Evolutionary conservation across 2,888 invertebrate genomes (phyloP), one percentile per base, ranked within the genome.

Genomic region (Lasioglossum vierecki): DNA sequence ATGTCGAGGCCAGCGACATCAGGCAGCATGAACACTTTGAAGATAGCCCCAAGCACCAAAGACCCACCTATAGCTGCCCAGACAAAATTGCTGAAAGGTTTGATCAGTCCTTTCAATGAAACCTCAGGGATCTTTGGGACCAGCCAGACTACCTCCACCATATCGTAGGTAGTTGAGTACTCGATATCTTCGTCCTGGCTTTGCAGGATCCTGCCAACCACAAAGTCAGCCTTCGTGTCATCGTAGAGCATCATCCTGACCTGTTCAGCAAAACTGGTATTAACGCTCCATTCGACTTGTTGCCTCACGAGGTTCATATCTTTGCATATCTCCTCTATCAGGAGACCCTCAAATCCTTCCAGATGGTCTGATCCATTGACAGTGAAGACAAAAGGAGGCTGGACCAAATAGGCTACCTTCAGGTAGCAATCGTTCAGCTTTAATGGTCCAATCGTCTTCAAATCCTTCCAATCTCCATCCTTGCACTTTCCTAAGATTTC

Each of bases 1-100:
- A 94, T 89, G 35, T 93, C 91, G 15, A 94, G 79, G 15, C 93
- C 90, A 0, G 92, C 82, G 13, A 93, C 86, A 15, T 93, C 91
- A 4, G 77, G 86, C 0, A 90, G 85, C 1, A 93, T 8, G 1
- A 93, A 63, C 1, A 85, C 70, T 57, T 90, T 91, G 4, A 93
- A 72, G 18, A 92, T 1, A 2, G 82, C 88, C 0, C 91, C 92
- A 1, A 91, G 79, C 1, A 93, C 15, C 13, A 94, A 49, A 1
- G 91, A 78, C 2, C 85, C 88, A 0, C 79, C 83, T 2, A 93
- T 84, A 1, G 91, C 91, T 6, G 90, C 82, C 94, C 94, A 94
- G 8, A 94, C 93, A 4, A 79, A 75, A 0, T 39, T 13, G 0
- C 73, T 39, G 4, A 94, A 91, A 5, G 94, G 94, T 1, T 91